Evolutionary conservation across 2,888 invertebrate genomes (phyloP).

Genomic region (Orthonevra nobilis): DNA sequence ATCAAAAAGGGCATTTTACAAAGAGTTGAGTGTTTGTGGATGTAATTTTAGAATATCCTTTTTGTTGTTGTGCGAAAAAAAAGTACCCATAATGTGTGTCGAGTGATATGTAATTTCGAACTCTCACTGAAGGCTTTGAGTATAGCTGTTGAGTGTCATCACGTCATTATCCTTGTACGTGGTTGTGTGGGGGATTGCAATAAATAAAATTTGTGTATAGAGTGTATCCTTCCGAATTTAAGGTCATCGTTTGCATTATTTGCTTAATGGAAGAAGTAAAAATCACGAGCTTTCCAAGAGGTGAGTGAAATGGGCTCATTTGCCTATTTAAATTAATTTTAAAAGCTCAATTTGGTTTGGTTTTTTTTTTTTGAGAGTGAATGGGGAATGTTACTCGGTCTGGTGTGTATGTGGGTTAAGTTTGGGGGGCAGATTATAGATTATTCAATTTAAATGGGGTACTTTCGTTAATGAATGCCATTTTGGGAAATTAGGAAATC

Average conservation of each 20-base stretch:
- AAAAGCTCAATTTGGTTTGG: constrained; percentile 5
- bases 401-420: too few relatives aligned
- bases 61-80: constrained; percentile 27
- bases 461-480: constrained; percentile 3
- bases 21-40: constrained; percentile 19
- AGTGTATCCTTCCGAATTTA: constrained; percentile 52
- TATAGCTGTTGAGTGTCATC: constrained; percentile 5
- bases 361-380: background rate
- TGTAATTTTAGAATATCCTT: constrained; percentile 39
- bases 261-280: constrained; percentile 43
- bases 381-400: too few relatives aligned
- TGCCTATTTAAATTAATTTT: constrained; percentile 1
- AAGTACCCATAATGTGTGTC: constrained; percentile 61
- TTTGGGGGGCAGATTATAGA: too few relatives aligned
- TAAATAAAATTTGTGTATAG: constrained; percentile 23
- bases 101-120: constrained; percentile 63
- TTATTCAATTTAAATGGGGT: too few relatives aligned
- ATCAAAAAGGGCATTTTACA: constrained; percentile 20
- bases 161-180: background rate
- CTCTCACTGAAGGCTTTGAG: constrained; percentile 12
- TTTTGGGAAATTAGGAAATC: constrained; percentile 1
- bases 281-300: constrained; percentile 44
- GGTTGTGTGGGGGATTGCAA: constrained; percentile 33
- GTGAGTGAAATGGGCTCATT: constrained; percentile 36
- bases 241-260: constrained; percentile 40